Base-by-base conservation (phyloP, 2,888 invertebrate genomes). In the Dendrolimus pini region DNA sequence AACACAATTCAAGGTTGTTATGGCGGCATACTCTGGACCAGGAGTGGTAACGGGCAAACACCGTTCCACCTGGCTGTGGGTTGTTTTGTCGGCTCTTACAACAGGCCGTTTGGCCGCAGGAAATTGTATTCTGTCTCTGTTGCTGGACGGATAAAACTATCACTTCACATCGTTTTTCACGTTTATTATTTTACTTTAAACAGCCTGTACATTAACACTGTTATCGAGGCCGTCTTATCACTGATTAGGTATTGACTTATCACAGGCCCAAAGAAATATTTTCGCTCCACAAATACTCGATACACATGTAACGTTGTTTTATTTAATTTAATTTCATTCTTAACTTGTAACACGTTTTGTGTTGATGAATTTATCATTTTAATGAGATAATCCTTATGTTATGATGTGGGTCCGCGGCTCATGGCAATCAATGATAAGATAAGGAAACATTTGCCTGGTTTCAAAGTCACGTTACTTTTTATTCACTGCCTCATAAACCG, bases 201-300 rank as follows among this genome's bases (percentile, higher is more conserved):
- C 87, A 77, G 1, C 79, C 83, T 85, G 70, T 87, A 75, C 60
- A 18, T 62, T 56, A 41, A 61, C 30, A 60, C 56, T 65, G 72
- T 79, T 87, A 89, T 87, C 87, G 71, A 67, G 67, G 71, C 70
- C 70, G 71, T 77, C 77, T 85, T 89, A 89, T 89, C 89, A 69
- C 81, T 85, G 89, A 89, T 89, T 88, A 89, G 84, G 70, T 88
- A 88, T 89, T 83, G 83, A 82, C 78, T 83, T 87, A 85, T 87
- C 85, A 70, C 69, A 63, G 69, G 72, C 71, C 78, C 69, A 78
- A 87, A 82, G 82, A 78, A 85, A 83, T 73, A 78, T 75, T 75
- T 79, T 77, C 73, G 74, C 72, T 75, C 80, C 72, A 67, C 77
- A 77, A 77, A 65, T 30, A 30, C 30, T 30, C 30, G 30, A 30